These are phyloP conservation scores for Unio delphinus DNA, from an alignment of 2,888 invertebrate species.

Conservation along the genomic window DNA sequence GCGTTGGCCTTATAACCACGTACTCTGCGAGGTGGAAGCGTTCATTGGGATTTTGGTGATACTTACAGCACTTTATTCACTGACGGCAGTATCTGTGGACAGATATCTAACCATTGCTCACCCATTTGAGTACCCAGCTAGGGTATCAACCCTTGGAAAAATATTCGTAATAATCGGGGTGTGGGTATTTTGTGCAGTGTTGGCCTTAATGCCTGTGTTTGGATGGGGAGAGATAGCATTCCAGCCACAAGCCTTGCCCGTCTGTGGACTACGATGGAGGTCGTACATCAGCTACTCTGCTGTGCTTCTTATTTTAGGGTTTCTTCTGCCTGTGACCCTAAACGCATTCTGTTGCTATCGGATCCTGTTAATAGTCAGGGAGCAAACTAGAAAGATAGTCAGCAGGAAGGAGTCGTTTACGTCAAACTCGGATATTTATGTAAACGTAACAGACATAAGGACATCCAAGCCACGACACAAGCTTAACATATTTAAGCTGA, in stretches of 20 bases:
- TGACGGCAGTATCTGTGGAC: slow-evolving; percentile 54
- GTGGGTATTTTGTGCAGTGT: slow-evolving; percentile 46
- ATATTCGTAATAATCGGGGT: slow-evolving; percentile 28
- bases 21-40: slow-evolving; percentile 20
- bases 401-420: slow-evolving; percentile 22
- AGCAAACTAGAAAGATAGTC: slow-evolving; percentile 40
- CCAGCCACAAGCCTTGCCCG: slow-evolving; percentile 50
- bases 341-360: slow-evolving; percentile 45
- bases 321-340: slow-evolving; percentile 35
- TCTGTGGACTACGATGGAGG: slow-evolving; percentile 41
- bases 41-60: slow-evolving; percentile 37
- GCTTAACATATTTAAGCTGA: slow-evolving; percentile 27
- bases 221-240: slow-evolving; percentile 59
- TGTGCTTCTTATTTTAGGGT: slow-evolving; percentile 37
- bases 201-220: slow-evolving; percentile 44
- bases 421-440: slow-evolving; percentile 15
- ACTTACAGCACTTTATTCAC: slow-evolving; percentile 52
- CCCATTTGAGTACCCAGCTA: slow-evolving; percentile 53
- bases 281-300: slow-evolving; percentile 31
- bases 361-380: slow-evolving; percentile 43
- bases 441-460: slow-evolving; percentile 11
- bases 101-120: slow-evolving; percentile 55
- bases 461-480: slow-evolving; percentile 33
- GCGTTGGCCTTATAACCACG: slow-evolving; percentile 9
- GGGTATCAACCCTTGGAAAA: slow-evolving; percentile 34